Conservation (phyloP, 35 echinoderm and acorn worm species). For the Apostichopus californicus region DNA sequence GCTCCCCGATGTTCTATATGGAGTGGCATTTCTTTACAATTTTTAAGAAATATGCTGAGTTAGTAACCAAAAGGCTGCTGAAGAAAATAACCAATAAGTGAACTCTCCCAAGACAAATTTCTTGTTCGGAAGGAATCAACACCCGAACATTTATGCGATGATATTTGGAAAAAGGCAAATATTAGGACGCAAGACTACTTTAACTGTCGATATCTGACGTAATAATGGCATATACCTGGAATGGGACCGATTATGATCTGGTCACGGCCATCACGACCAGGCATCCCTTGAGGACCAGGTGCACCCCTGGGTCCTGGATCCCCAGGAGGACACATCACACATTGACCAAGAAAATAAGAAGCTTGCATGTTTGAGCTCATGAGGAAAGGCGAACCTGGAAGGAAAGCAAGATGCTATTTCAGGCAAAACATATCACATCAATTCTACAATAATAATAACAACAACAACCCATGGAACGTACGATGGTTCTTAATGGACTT, state of each 20-base stretch:
- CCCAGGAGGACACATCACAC: conserved; percentile 55
- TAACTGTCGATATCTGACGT: too few species aligned
- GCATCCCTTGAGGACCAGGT: conserved; percentile 25
- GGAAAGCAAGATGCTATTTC: neutral
- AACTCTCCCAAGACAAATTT: too few species aligned
- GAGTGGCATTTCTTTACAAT: too few species aligned
- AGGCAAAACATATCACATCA: neutral
- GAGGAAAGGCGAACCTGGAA: neutral
- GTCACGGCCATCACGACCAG: conserved; percentile 29
- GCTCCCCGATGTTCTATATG: too few species aligned
- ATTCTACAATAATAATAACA: neutral
- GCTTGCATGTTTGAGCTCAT: conserved; percentile 31
- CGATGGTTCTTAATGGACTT: too few species aligned
- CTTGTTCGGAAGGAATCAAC: too few species aligned
- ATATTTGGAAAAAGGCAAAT: too few species aligned
- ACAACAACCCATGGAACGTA: neutral
- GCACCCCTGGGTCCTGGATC: conserved; percentile 42
- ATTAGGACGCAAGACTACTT: too few species aligned
- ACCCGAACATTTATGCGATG: too few species aligned
- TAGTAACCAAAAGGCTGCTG: too few species aligned
- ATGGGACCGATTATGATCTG: conserved; percentile 5
- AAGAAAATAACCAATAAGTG: too few species aligned
- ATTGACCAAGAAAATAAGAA: conserved; percentile 38
- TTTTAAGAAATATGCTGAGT: too few species aligned
- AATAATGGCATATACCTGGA: neutral